Conservation (phyloP, 2,797 vertebrate genomes). For the Myiothlypis coronata region DNA sequence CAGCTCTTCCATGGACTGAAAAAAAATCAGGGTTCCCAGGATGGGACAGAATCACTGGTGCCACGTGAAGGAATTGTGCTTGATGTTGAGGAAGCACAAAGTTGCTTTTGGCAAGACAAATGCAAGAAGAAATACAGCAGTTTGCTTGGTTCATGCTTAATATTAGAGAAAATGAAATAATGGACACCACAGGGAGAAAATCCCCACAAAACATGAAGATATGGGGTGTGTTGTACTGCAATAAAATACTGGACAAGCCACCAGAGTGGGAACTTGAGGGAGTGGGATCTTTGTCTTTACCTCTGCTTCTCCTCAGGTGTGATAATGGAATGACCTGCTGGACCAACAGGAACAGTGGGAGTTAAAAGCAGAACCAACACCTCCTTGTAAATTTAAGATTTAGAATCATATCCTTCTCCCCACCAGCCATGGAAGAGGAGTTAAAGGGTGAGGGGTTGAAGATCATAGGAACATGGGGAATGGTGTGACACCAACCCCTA, state of each 20-base stretch:
- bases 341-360: background rate
- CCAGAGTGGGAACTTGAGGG: background rate
- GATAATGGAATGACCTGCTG: background rate
- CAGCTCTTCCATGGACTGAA: background rate
- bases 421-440: background rate
- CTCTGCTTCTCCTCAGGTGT: background rate
- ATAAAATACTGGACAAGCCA: background rate
- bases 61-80: background rate
- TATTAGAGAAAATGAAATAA: background rate
- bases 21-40: background rate
- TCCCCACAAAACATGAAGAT: background rate
- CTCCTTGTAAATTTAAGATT: rapidly evolving
- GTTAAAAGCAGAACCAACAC: background rate
- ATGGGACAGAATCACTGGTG: background rate
- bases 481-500: background rate
- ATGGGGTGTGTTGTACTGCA: background rate
- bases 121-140: background rate
- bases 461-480: background rate
- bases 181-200: background rate
- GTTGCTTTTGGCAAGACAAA: background rate
- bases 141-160: background rate
- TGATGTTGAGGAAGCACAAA: background rate
- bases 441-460: background rate
- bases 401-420: background rate
- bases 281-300: background rate